A percentile compares a stretch with the other conserved stretches of the same genome.
These are phyloP conservation scores for Agrotis segetum DNA, from an alignment of 2,888 invertebrate species.

Conservation along the genomic window DNA sequence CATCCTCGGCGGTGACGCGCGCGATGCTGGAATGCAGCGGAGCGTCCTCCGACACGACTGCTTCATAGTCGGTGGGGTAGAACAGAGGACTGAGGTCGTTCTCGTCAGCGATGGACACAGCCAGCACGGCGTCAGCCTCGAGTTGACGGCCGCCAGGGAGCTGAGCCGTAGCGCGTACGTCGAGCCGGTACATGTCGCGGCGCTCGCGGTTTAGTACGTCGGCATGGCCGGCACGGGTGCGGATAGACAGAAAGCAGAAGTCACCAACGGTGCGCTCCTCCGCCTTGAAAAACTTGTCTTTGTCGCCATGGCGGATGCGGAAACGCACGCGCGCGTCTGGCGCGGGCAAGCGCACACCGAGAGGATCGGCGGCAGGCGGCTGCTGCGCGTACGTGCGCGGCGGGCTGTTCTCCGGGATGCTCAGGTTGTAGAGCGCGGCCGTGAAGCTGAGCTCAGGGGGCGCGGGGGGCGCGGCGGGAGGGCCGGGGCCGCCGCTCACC, in stretches of 20 bases:
- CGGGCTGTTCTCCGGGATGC: slow-evolving; percentile 97
- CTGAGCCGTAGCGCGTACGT: slow-evolving; percentile 92
- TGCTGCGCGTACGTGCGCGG: slow-evolving; percentile 96
- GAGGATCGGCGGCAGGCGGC: slow-evolving; percentile 93
- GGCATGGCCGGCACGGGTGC: slow-evolving; percentile 96
- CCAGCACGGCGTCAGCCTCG: slow-evolving; percentile 94
- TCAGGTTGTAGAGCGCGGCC: slow-evolving; percentile 95
- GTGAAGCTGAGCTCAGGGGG: slow-evolving; percentile 92
- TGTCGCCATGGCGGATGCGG: slow-evolving; percentile 96
- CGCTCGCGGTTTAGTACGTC: slow-evolving; percentile 98
- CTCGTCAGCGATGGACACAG: slow-evolving; percentile 94
- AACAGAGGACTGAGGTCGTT: slow-evolving; percentile 98
- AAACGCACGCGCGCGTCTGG: slow-evolving; percentile 92
- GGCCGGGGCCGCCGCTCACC: slow-evolving; percentile 75
- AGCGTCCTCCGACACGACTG: slow-evolving; percentile 96
- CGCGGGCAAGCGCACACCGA: slow-evolving; percentile 93
- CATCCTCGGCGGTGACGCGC: slow-evolving; percentile 97
- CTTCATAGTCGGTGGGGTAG: slow-evolving; percentile 96
- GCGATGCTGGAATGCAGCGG: slow-evolving; percentile 95
- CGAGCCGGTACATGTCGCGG: slow-evolving; percentile 95
- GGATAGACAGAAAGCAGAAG: slow-evolving; percentile 97
- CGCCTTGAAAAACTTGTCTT: slow-evolving; percentile 97
- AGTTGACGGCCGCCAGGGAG: slow-evolving; percentile 91
- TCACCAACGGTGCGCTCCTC: slow-evolving; percentile 97
- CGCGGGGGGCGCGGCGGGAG: slow-evolving; percentile 85